Percentiles rank a stretch among this genome's conserved stretches.
These are phyloP conservation scores for Trematomus bernacchii DNA, from an alignment of 2,797 vertebrate genomes.

Conservation along the genomic window DNA sequence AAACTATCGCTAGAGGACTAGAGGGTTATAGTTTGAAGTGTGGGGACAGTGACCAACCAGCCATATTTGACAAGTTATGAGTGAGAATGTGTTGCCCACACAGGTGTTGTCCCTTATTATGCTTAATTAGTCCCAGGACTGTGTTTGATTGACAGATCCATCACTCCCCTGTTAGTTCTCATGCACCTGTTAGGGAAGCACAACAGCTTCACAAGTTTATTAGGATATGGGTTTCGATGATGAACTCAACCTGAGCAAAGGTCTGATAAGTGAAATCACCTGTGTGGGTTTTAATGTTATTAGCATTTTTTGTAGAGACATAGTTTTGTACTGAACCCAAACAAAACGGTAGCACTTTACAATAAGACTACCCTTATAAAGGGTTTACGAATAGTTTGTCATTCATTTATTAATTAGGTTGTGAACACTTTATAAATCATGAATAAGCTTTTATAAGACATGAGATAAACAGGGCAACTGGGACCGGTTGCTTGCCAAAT, in stretches of 20 bases:
- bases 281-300: neutral
- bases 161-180: conserved; percentile 3
- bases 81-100: conserved; percentile 5
- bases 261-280: neutral
- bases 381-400: too few species aligned
- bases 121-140: neutral
- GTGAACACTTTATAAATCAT: too few species aligned
- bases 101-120: conserved; percentile 25
- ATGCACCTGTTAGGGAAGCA: neutral
- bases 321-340: neutral
- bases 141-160: conserved; percentile 8
- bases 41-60: too few species aligned
- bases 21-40: too few species aligned
- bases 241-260: neutral
- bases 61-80: too few species aligned
- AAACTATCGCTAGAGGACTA: too few species aligned
- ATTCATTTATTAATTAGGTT: too few species aligned
- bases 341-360: too few species aligned
- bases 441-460: too few species aligned
- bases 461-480: too few species aligned
- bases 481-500: too few species aligned
- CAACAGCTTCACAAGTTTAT: neutral
- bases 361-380: too few species aligned
- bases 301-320: neutral
- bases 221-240: neutral